These are phyloP conservation scores for Vulpes ferrilata DNA, from an alignment of 2,113 vertebrate genomes.

Conservation along the genomic window DNA sequence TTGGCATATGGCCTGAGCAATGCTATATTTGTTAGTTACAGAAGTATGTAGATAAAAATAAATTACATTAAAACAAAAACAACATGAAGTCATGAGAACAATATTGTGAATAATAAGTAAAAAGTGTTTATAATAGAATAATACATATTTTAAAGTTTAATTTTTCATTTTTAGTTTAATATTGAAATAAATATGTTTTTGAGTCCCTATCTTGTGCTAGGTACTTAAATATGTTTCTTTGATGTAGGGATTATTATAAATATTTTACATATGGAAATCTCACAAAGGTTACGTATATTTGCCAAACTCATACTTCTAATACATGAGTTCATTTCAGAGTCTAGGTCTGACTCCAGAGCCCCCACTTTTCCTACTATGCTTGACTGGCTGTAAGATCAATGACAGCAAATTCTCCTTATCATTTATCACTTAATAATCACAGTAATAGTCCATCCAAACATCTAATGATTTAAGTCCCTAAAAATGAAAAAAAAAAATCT, in stretches of 20 bases:
- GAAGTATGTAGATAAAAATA: background rate
- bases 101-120: background rate
- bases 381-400: background rate
- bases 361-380: background rate
- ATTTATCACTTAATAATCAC: background rate
- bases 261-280: background rate
- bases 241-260: background rate
- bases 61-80: background rate
- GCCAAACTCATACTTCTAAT: background rate
- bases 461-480: background rate
- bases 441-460: background rate
- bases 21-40: background rate
- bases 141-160: background rate
- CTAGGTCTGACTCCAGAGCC: background rate
- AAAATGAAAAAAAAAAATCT: background rate
- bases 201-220: background rate
- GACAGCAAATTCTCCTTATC: background rate
- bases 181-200: background rate
- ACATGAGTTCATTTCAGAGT: background rate
- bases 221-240: background rate
- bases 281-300: background rate
- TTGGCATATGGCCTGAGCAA: background rate
- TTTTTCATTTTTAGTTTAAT: constrained; percentile 4
- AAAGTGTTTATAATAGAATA: background rate
- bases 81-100: background rate